Evolutionary conservation across 2,888 invertebrate species (phyloP).

Genomic region (Ariolimax columbianus): DNA sequence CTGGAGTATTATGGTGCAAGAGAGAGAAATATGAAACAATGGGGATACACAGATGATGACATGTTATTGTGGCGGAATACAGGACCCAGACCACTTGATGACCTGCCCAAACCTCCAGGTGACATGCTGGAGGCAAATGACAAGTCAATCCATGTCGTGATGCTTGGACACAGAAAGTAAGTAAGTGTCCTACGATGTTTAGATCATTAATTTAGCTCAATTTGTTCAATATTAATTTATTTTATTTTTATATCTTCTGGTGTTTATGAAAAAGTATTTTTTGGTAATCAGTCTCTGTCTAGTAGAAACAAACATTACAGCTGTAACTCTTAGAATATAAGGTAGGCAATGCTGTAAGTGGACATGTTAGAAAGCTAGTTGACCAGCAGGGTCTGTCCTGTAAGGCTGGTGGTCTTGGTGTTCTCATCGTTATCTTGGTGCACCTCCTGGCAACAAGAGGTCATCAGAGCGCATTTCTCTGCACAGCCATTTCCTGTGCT

Average conservation of each 20-base stretch:
- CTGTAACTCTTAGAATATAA: neutral
- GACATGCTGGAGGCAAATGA: no score
- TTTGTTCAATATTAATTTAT: neutral
- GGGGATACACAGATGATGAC: no score
- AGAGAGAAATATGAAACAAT: no score
- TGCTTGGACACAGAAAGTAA: no score
- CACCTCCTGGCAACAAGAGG: slow-evolving; percentile 69
- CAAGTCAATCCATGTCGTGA: no score
- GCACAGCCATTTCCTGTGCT: neutral
- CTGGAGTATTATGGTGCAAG: no score
- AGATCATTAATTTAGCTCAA: no score
- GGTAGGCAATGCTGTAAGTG: neutral
- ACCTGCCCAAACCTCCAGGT: no score
- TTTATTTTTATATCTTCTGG: neutral
- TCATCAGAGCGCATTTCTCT: slow-evolving; percentile 54
- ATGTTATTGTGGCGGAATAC: no score
- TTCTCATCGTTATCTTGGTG: slow-evolving; percentile 63
- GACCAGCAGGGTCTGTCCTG: slow-evolving; percentile 41
- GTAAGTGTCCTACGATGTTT: no score
- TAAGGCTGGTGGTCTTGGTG: slow-evolving; percentile 6
- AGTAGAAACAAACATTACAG: neutral
- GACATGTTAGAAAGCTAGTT: slow-evolving; percentile 26
- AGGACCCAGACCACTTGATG: no score
- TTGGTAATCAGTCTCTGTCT: neutral
- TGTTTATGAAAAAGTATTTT: neutral